Evolutionary conservation across 2,888 invertebrate species (phyloP), one percentile per base, ranked within the genome.

Genomic region (Thymelicus sylvestris): DNA sequence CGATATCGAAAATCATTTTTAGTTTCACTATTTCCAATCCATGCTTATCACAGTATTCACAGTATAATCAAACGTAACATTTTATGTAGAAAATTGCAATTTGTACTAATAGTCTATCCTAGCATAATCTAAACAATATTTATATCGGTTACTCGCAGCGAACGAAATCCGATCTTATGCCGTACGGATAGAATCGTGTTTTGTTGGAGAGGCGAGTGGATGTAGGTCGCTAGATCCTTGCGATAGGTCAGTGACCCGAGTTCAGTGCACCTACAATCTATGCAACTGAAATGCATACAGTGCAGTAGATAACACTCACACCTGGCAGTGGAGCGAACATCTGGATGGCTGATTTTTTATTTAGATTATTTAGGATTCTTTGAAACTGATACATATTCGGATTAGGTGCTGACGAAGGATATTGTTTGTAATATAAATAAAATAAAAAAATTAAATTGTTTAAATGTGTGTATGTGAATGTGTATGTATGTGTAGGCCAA

Each of bases 201-300:
- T n/a, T 4, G 12, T 0, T 59, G 47, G 57, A 57, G 19, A 19
- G 13, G 47, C 19, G 0, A 10, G 0, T 59, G 69, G 6, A 80
- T 77, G 74, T 80, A 73, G 79, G 79, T 77, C 77, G 75, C 74
- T 72, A 76, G 76, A 87, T 83, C 87, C 87, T 88, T 86, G 89
- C 76, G 82, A 80, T 79, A 85, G 89, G 89, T 86, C 81, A 84
- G 80, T 84, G 87, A 85, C 84, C 84, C 74, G 73, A 72, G 74
- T 76, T 78, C 79, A 76, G 72, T 80, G 78, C 76, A 78, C 78
- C 77, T 80, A 81, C 81, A 82, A 81, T 81, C 80, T 72, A 76
- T 79, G 79, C 78, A 79, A 76, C 72, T 77, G 75, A 79, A 69
- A 69, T 65, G 68, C 68, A 69, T 69, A 64, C 69, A 69, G 61